A percentile compares a stretch with the other conserved stretches of the same genome.
phyloP scores from a whole-genome alignment of 2,113 vertebrate species.

The Podarcis raffonei region DNA sequence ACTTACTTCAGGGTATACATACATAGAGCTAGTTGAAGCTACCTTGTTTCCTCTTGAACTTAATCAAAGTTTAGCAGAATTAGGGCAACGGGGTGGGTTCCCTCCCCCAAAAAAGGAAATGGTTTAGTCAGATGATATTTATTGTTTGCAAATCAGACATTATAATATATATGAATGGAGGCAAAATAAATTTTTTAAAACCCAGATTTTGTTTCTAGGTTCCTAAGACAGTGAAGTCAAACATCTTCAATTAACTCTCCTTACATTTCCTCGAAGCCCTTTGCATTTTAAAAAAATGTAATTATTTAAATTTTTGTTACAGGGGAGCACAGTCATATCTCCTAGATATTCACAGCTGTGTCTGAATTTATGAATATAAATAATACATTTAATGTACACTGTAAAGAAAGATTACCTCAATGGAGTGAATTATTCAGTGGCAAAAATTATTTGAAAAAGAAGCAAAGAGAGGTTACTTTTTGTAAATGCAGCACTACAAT shows the following conservation, averaged over 20 bases:
- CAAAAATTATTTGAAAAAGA: constrained; percentile 32
- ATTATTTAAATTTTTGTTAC: neutral
- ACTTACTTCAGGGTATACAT: too few relatives aligned
- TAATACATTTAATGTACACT: neutral
- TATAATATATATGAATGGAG: neutral
- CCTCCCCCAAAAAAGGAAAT: too few relatives aligned
- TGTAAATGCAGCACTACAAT: constrained; percentile 52
- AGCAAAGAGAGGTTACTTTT: constrained; percentile 27
- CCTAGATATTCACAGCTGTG: neutral
- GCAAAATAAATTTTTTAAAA: neutral
- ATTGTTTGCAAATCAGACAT: neutral
- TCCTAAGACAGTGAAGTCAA: neutral
- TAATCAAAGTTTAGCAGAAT: too few relatives aligned
- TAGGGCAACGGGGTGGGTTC: too few relatives aligned
- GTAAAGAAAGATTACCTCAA: constrained; percentile 40
- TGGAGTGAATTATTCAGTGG: constrained; percentile 30
- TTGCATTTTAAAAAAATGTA: neutral
- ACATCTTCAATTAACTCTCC: neutral
- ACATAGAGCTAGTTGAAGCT: too few relatives aligned
- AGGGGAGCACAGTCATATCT: neutral
- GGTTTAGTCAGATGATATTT: neutral
- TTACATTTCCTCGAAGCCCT: neutral
- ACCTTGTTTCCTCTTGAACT: too few relatives aligned
- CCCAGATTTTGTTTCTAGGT: neutral
- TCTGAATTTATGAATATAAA: neutral